Base-by-base conservation (phyloP, 2,797 vertebrate species). In the Hybognathus amarus region DNA sequence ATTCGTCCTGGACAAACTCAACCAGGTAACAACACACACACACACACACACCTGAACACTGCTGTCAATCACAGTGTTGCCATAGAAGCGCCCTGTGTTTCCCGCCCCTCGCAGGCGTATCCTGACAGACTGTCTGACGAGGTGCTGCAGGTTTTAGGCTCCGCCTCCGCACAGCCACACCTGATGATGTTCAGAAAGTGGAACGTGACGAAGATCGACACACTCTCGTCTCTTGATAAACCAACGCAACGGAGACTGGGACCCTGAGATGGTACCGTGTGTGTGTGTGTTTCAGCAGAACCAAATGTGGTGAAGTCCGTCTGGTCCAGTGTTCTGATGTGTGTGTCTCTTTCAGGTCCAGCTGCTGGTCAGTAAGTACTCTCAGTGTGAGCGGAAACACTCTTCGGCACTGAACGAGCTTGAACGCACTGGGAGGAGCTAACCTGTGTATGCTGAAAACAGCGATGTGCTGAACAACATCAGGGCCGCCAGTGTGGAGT, bases 301-400 rank as follows among this genome's bases (percentile, higher is more conserved):
- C 17, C 47, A 18, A 6, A 18, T 10, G 3, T 68, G 38, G 15
- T 68, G 36, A 24, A 8, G 67, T 5, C 2, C 8, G 12, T 45
- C n/a, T 1, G 4, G 52, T 56, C 40, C 33, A 24, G 45, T 22
- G 50, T 27, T 22, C n/a, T 20, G 40, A 47, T 52, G 59, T 47
- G 40, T 63, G 73, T 52, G n/a, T 77, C 5, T 76, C 69, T 30
- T 63, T 83, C 83, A 95, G 94, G 92, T 89, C 5, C 80, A 85
- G 7, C 87, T 89, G 79, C 83, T 96, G 86, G 90, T 95, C 87
- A 66, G 84, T 0, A 94, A 90, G 88, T 96, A 95, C n/a, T 85
- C 85, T 96, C 89, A 89, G 80, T 5, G 33, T n/a, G 0, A 17
- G 4, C 0, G 91, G 90, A 33, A 94, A 92, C 84, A 70, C 17